These are phyloP conservation scores for Arrhamphus sclerolepis DNA, from an alignment of 2,797 vertebrate genomes.

Conservation along the genomic window DNA sequence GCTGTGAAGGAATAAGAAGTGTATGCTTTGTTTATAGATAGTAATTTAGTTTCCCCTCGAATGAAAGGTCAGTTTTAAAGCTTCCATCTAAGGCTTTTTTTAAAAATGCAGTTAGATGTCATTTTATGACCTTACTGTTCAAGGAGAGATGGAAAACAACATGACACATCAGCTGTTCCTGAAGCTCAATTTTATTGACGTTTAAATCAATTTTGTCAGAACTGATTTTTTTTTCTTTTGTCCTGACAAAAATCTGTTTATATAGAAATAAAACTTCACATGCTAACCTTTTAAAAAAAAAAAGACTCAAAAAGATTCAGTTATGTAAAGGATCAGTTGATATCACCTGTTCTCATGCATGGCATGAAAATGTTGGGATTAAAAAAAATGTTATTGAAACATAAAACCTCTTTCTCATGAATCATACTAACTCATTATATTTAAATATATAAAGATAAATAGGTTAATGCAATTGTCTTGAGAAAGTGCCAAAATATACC, in stretches of 20 bases:
- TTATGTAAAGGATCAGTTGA: background rate
- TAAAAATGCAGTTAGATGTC: background rate
- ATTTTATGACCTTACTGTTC: background rate
- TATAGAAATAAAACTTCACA: background rate
- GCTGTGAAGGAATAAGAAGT: background rate
- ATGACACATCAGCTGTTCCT: background rate
- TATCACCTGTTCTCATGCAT: background rate
- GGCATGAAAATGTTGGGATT: background rate
- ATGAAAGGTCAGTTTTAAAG: slow-evolving; percentile 29
- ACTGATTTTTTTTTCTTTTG: background rate
- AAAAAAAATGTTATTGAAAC: background rate
- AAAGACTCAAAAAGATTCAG: background rate
- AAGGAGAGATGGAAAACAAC: slow-evolving; percentile 3
- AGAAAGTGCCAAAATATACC: too few species aligned
- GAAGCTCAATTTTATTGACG: background rate
- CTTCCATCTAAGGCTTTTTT: background rate
- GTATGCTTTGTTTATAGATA: slow-evolving; percentile 5
- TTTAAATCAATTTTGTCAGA: slow-evolving; percentile 3
- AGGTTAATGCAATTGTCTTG: background rate
- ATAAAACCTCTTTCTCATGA: background rate
- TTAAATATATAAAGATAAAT: background rate
- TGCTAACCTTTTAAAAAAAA: background rate
- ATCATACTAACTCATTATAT: background rate
- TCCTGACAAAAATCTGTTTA: background rate
- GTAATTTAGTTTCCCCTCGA: background rate